These are phyloP conservation scores for Nasonovia ribisnigri DNA, from an alignment of 2,888 invertebrate genomes.

Conservation along the genomic window DNA sequence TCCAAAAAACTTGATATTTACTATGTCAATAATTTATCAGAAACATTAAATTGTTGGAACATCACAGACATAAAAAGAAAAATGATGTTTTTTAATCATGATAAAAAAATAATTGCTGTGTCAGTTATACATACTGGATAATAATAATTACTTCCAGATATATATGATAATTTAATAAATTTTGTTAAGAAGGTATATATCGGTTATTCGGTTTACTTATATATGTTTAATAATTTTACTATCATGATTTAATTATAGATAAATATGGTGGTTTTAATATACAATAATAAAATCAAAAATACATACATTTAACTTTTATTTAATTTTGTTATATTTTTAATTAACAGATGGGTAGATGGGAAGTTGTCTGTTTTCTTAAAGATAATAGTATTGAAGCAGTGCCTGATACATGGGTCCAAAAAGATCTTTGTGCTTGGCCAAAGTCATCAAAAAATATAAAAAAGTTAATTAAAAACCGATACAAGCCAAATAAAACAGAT, in stretches of 20 bases:
- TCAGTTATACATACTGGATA: background rate
- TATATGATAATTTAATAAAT: background rate
- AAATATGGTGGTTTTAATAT: no score
- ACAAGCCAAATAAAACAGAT: background rate
- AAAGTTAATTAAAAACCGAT: background rate
- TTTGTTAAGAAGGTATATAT: no score
- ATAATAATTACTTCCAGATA: background rate
- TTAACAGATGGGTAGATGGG: conserved; percentile 8
- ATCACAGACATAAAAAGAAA: conserved; percentile 15
- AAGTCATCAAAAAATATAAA: background rate
- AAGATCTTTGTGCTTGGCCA: background rate
- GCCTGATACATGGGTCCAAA: background rate
- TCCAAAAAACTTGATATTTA: background rate
- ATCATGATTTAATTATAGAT: no score
- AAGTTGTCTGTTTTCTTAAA: background rate
- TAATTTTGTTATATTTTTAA: no score
- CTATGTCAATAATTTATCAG: background rate
- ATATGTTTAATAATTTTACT: no score
- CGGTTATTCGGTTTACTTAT: no score
- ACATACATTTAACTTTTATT: no score
- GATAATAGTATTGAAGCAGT: background rate
- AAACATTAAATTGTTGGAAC: conserved; percentile 1
- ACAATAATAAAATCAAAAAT: no score
- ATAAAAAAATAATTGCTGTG: background rate
- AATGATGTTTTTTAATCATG: background rate